These are phyloP conservation scores for Takifugu bimaculatus DNA, from an alignment of 2,113 vertebrate species.

Conservation along the genomic window DNA sequence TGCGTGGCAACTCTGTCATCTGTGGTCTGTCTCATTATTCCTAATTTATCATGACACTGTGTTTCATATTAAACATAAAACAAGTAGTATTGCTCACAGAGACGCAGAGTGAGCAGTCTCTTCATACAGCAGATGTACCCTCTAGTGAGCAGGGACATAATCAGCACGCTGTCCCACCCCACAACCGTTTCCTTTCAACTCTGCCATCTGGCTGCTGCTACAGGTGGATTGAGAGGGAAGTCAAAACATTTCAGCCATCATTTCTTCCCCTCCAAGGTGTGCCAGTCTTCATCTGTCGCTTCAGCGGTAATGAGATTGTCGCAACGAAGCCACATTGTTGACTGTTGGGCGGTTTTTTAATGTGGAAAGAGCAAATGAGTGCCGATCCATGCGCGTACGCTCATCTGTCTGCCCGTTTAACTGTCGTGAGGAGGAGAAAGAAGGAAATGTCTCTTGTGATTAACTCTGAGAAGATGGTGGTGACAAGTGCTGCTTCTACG, in stretches of 20 bases:
- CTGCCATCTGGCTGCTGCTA: constrained; percentile 54
- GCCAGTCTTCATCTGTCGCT: constrained; percentile 29
- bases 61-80: constrained; percentile 32
- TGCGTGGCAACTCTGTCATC: too few relatives aligned
- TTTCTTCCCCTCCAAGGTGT: constrained; percentile 15
- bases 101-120: constrained; percentile 46
- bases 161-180: constrained; percentile 46
- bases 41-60: constrained; percentile 28
- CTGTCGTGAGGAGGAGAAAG: too few relatives aligned
- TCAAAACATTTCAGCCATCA: constrained; percentile 42
- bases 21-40: too few relatives aligned
- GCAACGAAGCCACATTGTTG: neutral
- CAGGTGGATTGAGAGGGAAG: constrained; percentile 50
- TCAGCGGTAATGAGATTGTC: constrained; percentile 18
- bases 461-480: too few relatives aligned
- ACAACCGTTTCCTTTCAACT: constrained; percentile 37
- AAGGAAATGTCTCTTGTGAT: too few relatives aligned
- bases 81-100: constrained; percentile 25
- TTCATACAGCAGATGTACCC: constrained; percentile 54
- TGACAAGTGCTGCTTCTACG: too few relatives aligned
- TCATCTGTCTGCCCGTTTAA: too few relatives aligned
- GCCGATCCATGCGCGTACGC: too few relatives aligned
- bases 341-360: constrained; percentile 3
- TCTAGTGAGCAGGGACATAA: constrained; percentile 49
- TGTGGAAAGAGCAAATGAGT: neutral